Conservation (phyloP, 2,888 invertebrate species). For the Cerceris ruficornis region DNA sequence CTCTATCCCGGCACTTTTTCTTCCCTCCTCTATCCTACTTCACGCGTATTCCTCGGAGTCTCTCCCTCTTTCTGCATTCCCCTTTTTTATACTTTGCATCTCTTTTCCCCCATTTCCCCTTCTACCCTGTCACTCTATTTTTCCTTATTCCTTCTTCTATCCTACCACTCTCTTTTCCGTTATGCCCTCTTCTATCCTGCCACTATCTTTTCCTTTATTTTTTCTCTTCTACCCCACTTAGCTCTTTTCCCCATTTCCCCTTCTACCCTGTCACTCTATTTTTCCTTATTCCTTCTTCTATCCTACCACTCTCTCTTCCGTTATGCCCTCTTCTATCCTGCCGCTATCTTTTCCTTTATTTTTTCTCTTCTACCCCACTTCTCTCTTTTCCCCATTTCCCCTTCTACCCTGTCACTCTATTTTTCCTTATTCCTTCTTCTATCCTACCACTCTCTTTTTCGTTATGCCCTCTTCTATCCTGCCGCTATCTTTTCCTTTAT, state of each 20-base stretch:
- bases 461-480: background rate
- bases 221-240: background rate
- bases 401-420: slow-evolving; percentile 25
- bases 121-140: slow-evolving; percentile 23
- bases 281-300: slow-evolving; percentile 3
- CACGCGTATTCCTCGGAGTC: background rate
- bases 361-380: background rate
- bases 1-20: background rate
- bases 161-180: background rate
- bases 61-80: too few species aligned
- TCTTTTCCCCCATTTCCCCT: slow-evolving; percentile 11
- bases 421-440: slow-evolving; percentile 5
- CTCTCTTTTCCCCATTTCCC: slow-evolving; percentile 9
- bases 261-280: slow-evolving; percentile 24
- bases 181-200: background rate
- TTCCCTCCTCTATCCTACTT: background rate
- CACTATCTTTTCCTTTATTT: background rate
- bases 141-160: slow-evolving; percentile 2
- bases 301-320: background rate
- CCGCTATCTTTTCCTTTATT: background rate
- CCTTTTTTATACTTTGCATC: background rate
- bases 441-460: background rate
- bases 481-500: background rate
- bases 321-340: background rate
- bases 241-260: slow-evolving; percentile 11